Evolutionary conservation across 1,140 invertebrate species (phyloP), one percentile per base, ranked within the genome.

Genomic region (Calosoma granatense): DNA sequence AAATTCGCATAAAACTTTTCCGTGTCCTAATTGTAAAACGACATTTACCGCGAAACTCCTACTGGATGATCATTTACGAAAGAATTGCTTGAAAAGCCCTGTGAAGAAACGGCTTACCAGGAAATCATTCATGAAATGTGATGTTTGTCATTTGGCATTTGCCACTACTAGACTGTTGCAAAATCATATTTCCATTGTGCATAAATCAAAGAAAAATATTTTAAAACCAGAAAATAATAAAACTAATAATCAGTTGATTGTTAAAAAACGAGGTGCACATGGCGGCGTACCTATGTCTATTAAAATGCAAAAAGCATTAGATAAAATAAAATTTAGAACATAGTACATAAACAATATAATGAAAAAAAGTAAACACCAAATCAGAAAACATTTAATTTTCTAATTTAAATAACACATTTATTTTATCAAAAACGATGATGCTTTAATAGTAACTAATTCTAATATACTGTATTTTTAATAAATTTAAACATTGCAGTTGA

Each of bases 1-100:
- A 12, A 47, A 47, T 47, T 12, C 41, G 17, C 41, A 47, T 47
- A 47, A 47, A 47, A 47, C 41, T 9, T 47, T 47, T 47, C 41
- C 9, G 3, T 47, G 41, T 17, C 17, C 41, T 4, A 47, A 47
- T 47, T 47, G 41, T 17, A 47, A 47, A 17, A 47, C 41, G 4
- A 47, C 41, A 17, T 47, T 47, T 47, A 47, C 41, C 3, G 41
- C 41, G 6, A 47, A 47, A 47, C 17, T 47, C 4, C 41, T 47
- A 12, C 15, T 47, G 15, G 41, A 47, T 17, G 41, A 47, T 47
- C 41, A 47, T 47, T 17, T 47, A 47, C 9, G 17, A 4, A 47
- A 47, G 17, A 9, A 47, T 47, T 47, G 41, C 17, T 9, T 9
- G 6, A 47, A 47, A 47, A 30, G 6, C 4, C 41, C 41, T 47